Percentiles rank a stretch among this genome's conserved stretches.
Evolutionary conservation across 2,113 vertebrate genomes (phyloP).

Genomic region (Miniopterus natalensis): DNA sequence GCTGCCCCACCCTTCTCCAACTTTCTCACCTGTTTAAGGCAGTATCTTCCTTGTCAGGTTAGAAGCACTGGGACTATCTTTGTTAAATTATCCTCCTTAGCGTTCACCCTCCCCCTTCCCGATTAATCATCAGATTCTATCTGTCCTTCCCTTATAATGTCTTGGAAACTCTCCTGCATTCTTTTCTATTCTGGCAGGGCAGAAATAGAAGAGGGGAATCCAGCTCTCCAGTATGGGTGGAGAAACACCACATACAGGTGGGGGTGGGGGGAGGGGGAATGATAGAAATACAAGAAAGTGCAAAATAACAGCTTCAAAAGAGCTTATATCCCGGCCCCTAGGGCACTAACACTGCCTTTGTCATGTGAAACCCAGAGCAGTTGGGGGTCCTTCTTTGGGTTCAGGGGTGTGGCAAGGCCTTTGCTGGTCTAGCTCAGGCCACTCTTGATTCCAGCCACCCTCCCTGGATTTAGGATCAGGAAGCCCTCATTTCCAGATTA

Average conservation of each 20-base stretch:
- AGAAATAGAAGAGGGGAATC: neutral
- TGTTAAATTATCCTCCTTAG: neutral
- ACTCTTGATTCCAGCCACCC: neutral
- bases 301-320: constrained; percentile 33
- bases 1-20: neutral
- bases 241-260: neutral
- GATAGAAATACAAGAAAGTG: neutral
- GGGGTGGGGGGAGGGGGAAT: neutral
- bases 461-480: neutral
- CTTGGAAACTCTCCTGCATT: neutral
- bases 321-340: neutral
- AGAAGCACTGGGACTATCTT: neutral
- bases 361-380: neutral
- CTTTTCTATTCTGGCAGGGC: neutral
- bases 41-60: neutral
- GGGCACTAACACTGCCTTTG: neutral
- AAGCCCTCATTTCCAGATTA: neutral
- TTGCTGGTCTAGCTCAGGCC: neutral
- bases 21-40: neutral
- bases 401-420: neutral
- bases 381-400: neutral
- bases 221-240: neutral
- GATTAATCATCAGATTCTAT: neutral
- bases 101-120: neutral
- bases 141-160: neutral